Evolutionary conservation across 2,113 vertebrate genomes (phyloP), one percentile per base, ranked within the genome.

Genomic region (Crotalus helleri): DNA sequence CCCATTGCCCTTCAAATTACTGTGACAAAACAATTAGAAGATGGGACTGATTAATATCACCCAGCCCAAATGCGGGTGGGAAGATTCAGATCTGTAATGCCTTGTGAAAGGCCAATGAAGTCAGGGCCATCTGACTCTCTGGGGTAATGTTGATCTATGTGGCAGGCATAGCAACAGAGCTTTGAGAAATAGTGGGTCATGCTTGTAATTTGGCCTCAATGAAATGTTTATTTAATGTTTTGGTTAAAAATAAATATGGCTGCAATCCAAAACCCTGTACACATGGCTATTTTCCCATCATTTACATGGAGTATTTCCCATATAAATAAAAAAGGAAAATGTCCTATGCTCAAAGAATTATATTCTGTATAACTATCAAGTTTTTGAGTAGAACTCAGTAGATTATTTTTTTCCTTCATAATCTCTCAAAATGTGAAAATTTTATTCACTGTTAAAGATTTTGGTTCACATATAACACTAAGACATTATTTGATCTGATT

Each of bases 191-290:
- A 69, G 24, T 91, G 54, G 44, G n/a, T 51, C 6, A 23, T 91
- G 39, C 39, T 59, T n/a, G 21, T 49, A 59, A 17, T 59, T 87
- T 58, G 46, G 24, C 17, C 81, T 58, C 39, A 26, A n/a, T n/a
- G 26, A 91, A 87, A 91, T 87, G 26, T 23, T 51, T 87, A 44
- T 33, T 59, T 92, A 46, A 92, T 57, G 57, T 58, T 9, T 91
- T 86, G 33, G 51, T 91, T 58, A 44, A 57, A 91, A 91, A 91
- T 87, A 86, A 86, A 91, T 19, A 51, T 91, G 81, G 81, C 81
- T 59, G 26, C 3, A 87, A 9, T 64, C 91, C 85, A 87, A 46
- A 29, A 21, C 3, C 7, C 23, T 33, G 24, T 29, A 64, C 21
- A 87, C 49, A 53, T 53, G 85, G 46, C 87, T 53, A 51, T 33